Percentiles rank a stretch among this genome's conserved stretches.
Conservation (phyloP, 2,113 vertebrate genomes). For the Tachuris rubrigastra region DNA sequence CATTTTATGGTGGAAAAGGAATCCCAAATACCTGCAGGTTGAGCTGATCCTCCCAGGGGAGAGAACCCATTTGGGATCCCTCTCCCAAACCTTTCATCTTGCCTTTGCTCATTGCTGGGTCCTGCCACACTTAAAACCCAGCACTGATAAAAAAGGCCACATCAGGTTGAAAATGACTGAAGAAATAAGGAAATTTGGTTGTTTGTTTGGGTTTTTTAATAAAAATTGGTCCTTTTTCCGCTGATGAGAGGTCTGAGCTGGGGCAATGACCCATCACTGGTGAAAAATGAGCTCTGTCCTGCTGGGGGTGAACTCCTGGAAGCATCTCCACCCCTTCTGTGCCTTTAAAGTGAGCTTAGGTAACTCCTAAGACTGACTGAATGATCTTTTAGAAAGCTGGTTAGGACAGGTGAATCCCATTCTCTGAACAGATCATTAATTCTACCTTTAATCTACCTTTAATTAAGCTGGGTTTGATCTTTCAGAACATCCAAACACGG, state of each 20-base stretch:
- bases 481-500: not conserved
- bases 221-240: not conserved
- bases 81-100: not conserved
- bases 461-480: not conserved
- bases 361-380: not conserved
- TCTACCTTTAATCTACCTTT: not conserved
- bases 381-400: not conserved
- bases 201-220: rapidly evolving
- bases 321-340: not conserved
- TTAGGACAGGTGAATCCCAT: not conserved
- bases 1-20: not conserved
- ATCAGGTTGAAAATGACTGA: not conserved
- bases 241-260: not conserved
- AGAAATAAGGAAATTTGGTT: not conserved
- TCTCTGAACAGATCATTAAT: not conserved
- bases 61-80: not conserved
- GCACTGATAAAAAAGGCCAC: not conserved
- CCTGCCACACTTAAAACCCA: not conserved
- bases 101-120: not conserved
- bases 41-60: not conserved
- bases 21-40: not conserved
- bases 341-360: not conserved
- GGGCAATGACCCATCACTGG: not conserved
- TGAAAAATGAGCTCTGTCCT: not conserved
- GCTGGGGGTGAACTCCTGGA: not conserved